Conservation (phyloP, 1,140 invertebrate genomes). For the Solenopsis fugax region DNA sequence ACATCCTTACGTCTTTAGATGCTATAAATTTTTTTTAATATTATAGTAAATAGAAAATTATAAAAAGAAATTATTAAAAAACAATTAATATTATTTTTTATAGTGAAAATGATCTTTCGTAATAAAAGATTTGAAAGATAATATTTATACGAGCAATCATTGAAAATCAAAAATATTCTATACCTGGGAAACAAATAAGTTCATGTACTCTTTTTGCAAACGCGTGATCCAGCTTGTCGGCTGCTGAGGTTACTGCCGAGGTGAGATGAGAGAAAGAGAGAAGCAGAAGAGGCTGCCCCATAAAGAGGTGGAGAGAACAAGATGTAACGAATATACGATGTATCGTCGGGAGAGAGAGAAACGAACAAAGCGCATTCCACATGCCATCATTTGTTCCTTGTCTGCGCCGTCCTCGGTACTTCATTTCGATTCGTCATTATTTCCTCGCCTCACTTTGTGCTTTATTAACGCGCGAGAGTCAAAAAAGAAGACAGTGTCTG, state of each 20-base stretch:
- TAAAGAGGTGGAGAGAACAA: constrained; percentile 52
- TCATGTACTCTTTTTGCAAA: constrained; percentile 67
- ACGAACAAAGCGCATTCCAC: constrained; percentile 84
- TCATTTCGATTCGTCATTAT: constrained; percentile 80
- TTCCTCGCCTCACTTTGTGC: constrained; percentile 68
- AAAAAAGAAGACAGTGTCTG: neutral
- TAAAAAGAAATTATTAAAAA: neutral
- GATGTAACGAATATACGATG: constrained; percentile 35
- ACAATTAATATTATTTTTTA: neutral
- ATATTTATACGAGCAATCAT: neutral
- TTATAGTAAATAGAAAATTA: neutral
- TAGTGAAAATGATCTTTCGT: neutral
- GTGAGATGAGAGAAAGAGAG: constrained; percentile 76
- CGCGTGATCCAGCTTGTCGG: constrained; percentile 59
- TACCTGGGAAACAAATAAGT: constrained; percentile 56
- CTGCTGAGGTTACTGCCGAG: constrained; percentile 77
- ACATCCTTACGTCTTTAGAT: neutral
- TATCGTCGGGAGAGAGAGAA: constrained; percentile 66
- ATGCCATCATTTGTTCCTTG: constrained; percentile 82
- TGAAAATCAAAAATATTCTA: constrained; percentile 64
- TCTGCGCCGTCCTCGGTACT: constrained; percentile 74
- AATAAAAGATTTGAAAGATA: neutral
- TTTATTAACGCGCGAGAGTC: constrained; percentile 48
- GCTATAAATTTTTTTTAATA: neutral
- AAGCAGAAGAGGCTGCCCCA: constrained; percentile 3